phyloP scores from a whole-genome alignment of 2,888 invertebrate species.

The Apamea sordens region DNA sequence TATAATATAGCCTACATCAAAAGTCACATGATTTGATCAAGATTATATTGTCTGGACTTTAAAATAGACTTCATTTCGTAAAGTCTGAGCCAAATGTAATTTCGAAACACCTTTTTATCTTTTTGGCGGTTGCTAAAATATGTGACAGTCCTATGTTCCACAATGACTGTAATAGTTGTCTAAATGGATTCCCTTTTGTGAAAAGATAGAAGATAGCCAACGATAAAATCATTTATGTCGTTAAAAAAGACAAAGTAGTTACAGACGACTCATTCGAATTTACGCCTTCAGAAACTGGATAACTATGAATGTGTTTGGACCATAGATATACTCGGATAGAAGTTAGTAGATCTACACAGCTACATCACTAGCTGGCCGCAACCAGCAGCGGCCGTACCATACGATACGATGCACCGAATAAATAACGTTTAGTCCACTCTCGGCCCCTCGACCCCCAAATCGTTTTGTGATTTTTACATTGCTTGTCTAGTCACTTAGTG shows the following conservation, averaged over 20 bases:
- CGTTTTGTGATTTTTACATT: no score
- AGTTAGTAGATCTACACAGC: no score
- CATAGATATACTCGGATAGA: no score
- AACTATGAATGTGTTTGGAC: background rate
- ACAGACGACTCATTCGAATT: background rate
- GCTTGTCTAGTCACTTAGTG: no score
- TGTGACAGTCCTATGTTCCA: background rate
- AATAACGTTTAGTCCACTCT: no score
- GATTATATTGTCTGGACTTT: background rate
- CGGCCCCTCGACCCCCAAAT: no score
- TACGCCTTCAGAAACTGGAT: background rate
- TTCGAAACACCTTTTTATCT: background rate
- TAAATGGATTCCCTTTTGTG: constrained; percentile 14
- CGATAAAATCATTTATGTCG: constrained; percentile 13
- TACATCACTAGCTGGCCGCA: no score
- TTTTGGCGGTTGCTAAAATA: background rate
- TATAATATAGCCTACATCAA: background rate
- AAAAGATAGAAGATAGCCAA: background rate
- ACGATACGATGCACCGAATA: no score
- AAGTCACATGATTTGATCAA: background rate
- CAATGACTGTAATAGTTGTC: constrained; percentile 9
- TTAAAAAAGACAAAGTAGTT: constrained; percentile 1
- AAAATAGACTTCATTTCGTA: background rate
- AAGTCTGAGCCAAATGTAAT: background rate
- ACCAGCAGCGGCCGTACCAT: no score